Evolutionary conservation across 2,113 vertebrate species (phyloP).

Genomic region (Melanocharis versteri): DNA sequence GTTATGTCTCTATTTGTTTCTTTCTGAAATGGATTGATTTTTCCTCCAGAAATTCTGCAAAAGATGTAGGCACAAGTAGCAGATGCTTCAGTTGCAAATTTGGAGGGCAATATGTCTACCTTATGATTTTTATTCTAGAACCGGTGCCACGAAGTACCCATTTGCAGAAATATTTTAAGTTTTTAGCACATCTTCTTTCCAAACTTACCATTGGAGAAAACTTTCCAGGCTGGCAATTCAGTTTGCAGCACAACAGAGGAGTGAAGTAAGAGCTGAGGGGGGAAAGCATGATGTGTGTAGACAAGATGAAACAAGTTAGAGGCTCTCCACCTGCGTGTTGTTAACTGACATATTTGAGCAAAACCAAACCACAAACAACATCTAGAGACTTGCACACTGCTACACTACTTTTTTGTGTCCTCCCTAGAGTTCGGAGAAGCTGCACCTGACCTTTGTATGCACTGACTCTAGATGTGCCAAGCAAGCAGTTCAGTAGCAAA

Average conservation of each 20-base stretch:
- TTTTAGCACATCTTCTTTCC: neutral
- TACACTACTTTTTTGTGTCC: neutral
- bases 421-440: neutral
- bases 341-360: neutral
- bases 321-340: neutral
- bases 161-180: neutral
- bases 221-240: neutral
- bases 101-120: neutral
- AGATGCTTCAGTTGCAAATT: neutral
- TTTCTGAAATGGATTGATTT: neutral
- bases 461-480: constrained; percentile 7
- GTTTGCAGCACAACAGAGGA: neutral
- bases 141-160: neutral
- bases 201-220: neutral
- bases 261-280: neutral
- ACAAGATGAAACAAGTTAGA: neutral
- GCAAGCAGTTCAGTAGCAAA: constrained; percentile 40
- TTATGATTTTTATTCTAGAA: neutral
- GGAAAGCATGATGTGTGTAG: neutral
- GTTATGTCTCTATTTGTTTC: neutral
- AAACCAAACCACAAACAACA: neutral
- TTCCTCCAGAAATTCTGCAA: neutral
- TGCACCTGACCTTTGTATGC: constrained; percentile 24
- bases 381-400: neutral
- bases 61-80: neutral